Evolutionary conservation across 2,888 invertebrate species (phyloP).

Genomic region (Sinhomidia bicolor): DNA sequence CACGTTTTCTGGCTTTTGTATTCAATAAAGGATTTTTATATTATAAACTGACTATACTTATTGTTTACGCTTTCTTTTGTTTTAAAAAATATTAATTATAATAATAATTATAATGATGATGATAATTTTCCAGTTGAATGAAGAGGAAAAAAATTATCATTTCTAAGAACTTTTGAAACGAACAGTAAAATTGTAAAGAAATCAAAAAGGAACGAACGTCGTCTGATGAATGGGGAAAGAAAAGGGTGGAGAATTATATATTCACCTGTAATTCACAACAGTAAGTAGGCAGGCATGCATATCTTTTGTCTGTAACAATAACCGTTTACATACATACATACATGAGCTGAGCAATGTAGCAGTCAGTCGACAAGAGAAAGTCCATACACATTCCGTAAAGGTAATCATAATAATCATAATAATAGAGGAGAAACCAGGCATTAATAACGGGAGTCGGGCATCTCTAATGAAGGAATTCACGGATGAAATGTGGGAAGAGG

Average conservation of each 20-base stretch:
- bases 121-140: no score
- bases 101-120: no score
- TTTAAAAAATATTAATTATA: no score
- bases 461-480: conserved; percentile 67
- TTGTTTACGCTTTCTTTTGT: no score
- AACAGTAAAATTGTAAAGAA: no score
- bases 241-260: conserved; percentile 7
- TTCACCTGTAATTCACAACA: conserved; percentile 36
- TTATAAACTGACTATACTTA: no score
- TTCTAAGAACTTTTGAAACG: no score
- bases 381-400: not conserved
- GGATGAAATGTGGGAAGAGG: conserved; percentile 71
- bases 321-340: not conserved
- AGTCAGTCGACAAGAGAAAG: not conserved
- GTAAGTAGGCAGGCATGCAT: no score
- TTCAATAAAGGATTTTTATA: no score
- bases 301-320: conserved; percentile 4
- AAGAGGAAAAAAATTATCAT: no score
- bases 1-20: no score
- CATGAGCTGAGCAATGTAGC: not conserved
- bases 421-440: conserved; percentile 56
- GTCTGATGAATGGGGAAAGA: not conserved
- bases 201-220: no score
- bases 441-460: conserved; percentile 56
- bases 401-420: conserved; percentile 65